phyloP scores from a whole-genome alignment of 2,797 vertebrate genomes.

The Neomorphus geoffroyi region DNA sequence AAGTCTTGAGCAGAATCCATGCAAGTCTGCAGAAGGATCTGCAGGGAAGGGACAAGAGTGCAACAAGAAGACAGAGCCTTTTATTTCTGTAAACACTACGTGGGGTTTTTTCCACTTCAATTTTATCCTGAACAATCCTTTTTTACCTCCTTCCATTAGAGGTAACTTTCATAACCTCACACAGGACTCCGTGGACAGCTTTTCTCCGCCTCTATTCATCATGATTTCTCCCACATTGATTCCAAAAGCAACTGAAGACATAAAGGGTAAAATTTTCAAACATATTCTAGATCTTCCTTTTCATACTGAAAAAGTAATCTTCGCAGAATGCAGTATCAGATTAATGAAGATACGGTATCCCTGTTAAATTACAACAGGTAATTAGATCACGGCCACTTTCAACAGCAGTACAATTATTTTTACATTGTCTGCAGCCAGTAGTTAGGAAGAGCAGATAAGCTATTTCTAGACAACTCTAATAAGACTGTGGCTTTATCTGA shows the following conservation, averaged over 20 bases:
- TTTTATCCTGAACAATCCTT: not conserved
- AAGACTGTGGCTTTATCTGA: not conserved
- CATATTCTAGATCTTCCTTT: not conserved
- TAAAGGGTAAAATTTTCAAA: not conserved
- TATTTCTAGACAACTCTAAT: constrained; percentile 9
- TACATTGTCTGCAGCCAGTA: not conserved
- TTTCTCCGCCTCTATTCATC: not conserved
- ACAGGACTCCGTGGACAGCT: not conserved
- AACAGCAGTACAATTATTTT: constrained; percentile 1
- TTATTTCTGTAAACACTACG: not conserved
- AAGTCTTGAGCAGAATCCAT: not conserved
- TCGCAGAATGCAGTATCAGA: not conserved
- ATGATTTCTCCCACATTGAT: not conserved
- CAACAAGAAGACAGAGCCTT: not conserved
- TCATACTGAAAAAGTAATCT: not conserved
- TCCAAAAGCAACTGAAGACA: not conserved
- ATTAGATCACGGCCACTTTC: not conserved
- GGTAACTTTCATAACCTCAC: not conserved
- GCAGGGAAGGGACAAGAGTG: not conserved
- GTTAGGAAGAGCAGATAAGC: constrained; percentile 9
- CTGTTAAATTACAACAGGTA: not conserved
- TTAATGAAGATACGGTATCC: not conserved
- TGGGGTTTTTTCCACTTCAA: not conserved
- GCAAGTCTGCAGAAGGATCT: not conserved
- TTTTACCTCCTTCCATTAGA: not conserved